Percentiles rank a stretch among this genome's conserved stretches.
Evolutionary conservation across 2,888 invertebrate species (phyloP).

Genomic region (Hetaerina titia): DNA sequence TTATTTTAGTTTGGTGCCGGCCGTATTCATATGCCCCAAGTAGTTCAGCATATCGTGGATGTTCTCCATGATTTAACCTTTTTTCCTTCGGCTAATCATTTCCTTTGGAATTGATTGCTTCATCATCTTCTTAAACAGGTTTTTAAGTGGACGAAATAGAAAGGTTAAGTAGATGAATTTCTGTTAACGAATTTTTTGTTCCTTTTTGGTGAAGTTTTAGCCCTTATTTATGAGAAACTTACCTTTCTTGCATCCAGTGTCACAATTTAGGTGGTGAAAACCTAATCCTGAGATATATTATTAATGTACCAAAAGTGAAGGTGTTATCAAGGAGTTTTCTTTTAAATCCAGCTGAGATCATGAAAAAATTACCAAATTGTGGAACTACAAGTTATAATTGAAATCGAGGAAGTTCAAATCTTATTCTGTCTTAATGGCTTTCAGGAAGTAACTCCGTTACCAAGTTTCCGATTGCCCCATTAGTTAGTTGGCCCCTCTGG

Average conservation of each 20-base stretch:
- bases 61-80: too few relatives aligned
- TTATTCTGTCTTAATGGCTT: not conserved
- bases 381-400: not conserved
- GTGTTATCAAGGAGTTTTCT: not conserved
- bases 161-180: too few relatives aligned
- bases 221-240: too few relatives aligned
- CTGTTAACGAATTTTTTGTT: too few relatives aligned
- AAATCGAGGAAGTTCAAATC: not conserved
- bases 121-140: too few relatives aligned
- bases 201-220: too few relatives aligned
- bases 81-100: too few relatives aligned
- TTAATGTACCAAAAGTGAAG: not conserved
- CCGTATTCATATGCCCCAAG: too few relatives aligned
- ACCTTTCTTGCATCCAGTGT: not conserved
- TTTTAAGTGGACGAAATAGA: too few relatives aligned
- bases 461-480: constrained; percentile 15
- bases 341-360: not conserved
- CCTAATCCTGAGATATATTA: not conserved
- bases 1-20: too few relatives aligned
- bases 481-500: not conserved
- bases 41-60: too few relatives aligned
- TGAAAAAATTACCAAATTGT: not conserved
- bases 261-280: not conserved
- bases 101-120: too few relatives aligned
- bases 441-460: not conserved